Conservation (phyloP, 2,888 invertebrate genomes). For the Venustoraphidia nigricollis region DNA sequence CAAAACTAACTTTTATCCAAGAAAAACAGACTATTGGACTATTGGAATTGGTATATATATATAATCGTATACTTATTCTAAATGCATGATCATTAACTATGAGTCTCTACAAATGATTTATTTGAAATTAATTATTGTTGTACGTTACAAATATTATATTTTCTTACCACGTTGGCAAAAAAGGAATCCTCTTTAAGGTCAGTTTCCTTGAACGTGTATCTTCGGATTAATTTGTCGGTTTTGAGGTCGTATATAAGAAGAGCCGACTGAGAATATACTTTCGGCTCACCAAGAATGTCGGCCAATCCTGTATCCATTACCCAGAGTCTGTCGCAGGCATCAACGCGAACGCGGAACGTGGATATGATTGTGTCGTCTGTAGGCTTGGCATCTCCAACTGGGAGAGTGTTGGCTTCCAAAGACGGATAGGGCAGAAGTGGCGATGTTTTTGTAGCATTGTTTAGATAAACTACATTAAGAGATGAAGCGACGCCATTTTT, state of each 20-base stretch:
- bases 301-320: constrained; percentile 65
- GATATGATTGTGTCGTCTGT: constrained; percentile 47
- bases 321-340: constrained; percentile 68
- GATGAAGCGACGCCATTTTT: constrained; percentile 54
- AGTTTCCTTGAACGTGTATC: constrained; percentile 47
- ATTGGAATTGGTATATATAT: too few relatives aligned
- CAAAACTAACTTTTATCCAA: too few relatives aligned
- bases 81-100: too few relatives aligned
- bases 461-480: constrained; percentile 46
- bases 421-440: constrained; percentile 59
- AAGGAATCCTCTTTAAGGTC: constrained; percentile 61
- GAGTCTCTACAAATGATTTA: too few relatives aligned
- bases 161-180: constrained; percentile 63
- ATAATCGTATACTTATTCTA: too few relatives aligned
- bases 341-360: constrained; percentile 56
- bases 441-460: constrained; percentile 44
- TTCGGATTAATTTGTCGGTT: constrained; percentile 52
- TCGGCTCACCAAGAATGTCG: constrained; percentile 51
- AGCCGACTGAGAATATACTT: constrained; percentile 45
- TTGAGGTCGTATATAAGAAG: constrained; percentile 60
- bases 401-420: constrained; percentile 63
- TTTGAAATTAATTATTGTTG: background rate
- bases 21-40: too few relatives aligned
- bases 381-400: constrained; percentile 27
- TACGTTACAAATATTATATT: background rate